Percentiles rank a stretch among this genome's conserved stretches.
phyloP scores from a whole-genome alignment of 1,140 invertebrate genomes.

The Monomorium pharaonis region DNA sequence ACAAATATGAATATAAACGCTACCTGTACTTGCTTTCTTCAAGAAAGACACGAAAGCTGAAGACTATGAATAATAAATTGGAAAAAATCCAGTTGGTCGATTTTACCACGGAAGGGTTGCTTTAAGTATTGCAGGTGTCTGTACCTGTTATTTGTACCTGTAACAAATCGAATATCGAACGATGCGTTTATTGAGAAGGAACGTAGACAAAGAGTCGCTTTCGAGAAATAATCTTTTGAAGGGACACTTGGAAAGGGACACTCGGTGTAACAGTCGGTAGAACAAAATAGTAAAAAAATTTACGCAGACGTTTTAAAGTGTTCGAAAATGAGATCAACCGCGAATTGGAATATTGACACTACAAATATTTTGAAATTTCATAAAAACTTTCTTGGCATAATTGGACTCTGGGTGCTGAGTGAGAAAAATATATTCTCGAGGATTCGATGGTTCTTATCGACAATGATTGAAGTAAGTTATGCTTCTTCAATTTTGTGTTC shows the following conservation, averaged over 20 bases:
- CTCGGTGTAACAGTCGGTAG: background rate
- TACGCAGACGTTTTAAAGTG: background rate
- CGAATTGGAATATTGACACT: slow-evolving; percentile 4
- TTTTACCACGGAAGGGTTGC: background rate
- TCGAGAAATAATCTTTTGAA: background rate
- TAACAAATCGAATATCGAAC: slow-evolving; percentile 25
- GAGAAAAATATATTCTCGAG: slow-evolving; percentile 28
- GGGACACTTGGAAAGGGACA: background rate
- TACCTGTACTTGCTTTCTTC: background rate
- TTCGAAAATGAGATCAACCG: background rate
- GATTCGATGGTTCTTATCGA: slow-evolving; percentile 53
- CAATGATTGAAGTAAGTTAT: slow-evolving; percentile 55
- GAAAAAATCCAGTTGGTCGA: background rate
- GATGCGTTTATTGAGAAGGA: background rate
- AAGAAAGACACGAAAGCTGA: background rate
- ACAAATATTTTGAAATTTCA: background rate
- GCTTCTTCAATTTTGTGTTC: background rate
- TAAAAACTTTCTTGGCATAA: slow-evolving; percentile 14
- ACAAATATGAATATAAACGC: background rate
- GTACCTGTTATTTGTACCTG: background rate
- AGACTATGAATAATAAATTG: slow-evolving; percentile 17
- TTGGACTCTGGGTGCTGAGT: slow-evolving; percentile 10
- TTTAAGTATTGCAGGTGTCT: background rate
- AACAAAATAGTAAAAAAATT: background rate
- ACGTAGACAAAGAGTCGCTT: background rate